Percentiles rank a stretch among this genome's conserved stretches.
phyloP scores from a whole-genome alignment of 2,888 invertebrate species.

The Scrobipalpa costella region DNA sequence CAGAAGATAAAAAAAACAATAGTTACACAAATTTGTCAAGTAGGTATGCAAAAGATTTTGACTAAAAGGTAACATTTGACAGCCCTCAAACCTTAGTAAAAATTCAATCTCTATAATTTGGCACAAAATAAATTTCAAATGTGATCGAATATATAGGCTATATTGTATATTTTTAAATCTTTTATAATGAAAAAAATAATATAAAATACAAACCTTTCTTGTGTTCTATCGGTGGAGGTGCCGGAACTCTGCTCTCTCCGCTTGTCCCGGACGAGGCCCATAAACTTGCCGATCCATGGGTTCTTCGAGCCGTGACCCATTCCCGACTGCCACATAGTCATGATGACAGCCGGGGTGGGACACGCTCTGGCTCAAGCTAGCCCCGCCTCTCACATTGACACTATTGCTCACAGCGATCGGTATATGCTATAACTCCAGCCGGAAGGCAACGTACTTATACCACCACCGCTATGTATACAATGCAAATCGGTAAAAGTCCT shows the following conservation, averaged over 20 bases:
- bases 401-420: background rate
- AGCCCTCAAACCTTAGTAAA: too few relatives aligned
- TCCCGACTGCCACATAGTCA: constrained; percentile 43
- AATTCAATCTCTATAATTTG: too few relatives aligned
- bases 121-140: too few relatives aligned
- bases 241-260: constrained; percentile 38
- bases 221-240: constrained; percentile 36
- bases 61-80: too few relatives aligned
- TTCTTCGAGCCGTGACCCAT: constrained; percentile 41
- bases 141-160: too few relatives aligned
- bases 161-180: background rate
- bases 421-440: constrained; percentile 13
- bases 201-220: constrained; percentile 35
- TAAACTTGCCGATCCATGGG: constrained; percentile 42
- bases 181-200: background rate
- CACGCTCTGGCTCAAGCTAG: constrained; percentile 22
- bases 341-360: constrained; percentile 29
- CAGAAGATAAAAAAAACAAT: too few relatives aligned
- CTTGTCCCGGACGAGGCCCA: constrained; percentile 38
- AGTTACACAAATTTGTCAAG: too few relatives aligned
- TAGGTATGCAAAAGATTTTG: too few relatives aligned
- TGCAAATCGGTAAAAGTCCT: background rate
- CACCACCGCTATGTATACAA: background rate
- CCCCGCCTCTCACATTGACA: constrained; percentile 19
- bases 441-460: background rate